These are phyloP conservation scores for Papilio demoleus DNA, from an alignment of 2,888 invertebrate genomes.

Conservation along the genomic window DNA sequence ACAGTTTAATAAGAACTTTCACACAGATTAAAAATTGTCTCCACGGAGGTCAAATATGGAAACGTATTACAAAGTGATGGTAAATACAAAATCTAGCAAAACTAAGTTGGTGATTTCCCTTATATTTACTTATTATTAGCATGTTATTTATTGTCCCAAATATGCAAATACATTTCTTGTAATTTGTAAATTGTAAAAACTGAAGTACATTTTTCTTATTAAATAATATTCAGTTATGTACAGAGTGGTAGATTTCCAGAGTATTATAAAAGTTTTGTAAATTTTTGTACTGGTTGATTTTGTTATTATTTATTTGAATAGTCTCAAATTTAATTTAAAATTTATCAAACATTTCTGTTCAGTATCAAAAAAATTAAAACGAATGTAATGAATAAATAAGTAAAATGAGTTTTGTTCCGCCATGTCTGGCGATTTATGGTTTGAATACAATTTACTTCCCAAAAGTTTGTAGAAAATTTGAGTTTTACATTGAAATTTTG, in stretches of 20 bases:
- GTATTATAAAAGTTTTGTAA: neutral
- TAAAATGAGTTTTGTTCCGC: too few relatives aligned
- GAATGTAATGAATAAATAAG: too few relatives aligned
- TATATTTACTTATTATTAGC: neutral
- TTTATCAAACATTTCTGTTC: too few relatives aligned
- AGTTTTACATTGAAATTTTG: neutral
- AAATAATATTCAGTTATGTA: neutral
- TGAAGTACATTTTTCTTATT: neutral
- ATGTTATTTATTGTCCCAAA: neutral
- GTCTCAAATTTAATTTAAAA: too few relatives aligned
- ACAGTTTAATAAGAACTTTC: neutral
- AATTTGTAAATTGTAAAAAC: neutral
- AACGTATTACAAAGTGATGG: neutral
- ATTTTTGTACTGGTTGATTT: neutral
- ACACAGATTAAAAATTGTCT: neutral
- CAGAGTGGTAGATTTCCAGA: neutral
- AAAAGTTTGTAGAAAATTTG: neutral
- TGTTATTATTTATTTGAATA: too few relatives aligned
- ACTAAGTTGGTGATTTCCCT: neutral
- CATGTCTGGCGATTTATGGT: too few relatives aligned
- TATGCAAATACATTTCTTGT: neutral
- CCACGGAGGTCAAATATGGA: neutral
- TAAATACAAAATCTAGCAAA: neutral
- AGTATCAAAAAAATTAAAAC: too few relatives aligned
- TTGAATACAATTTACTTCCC: neutral